Base-by-base conservation (phyloP, 2,888 invertebrate genomes). In the Drosophila bunnanda region DNA sequence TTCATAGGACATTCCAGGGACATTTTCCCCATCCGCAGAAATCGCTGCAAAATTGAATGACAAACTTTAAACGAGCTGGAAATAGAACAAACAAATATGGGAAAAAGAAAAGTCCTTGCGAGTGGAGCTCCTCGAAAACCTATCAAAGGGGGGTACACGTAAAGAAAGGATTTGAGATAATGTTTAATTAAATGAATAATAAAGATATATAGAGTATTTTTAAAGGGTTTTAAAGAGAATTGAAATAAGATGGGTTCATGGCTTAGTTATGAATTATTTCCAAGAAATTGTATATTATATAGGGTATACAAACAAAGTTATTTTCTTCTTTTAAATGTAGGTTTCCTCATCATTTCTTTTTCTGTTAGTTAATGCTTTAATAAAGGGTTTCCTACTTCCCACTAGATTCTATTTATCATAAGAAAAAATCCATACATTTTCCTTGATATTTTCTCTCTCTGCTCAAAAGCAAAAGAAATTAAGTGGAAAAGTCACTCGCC, bases 1-100 rank as follows among this genome's bases (percentile, higher is more conserved):
- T 84, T 81, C 60, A 81, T 69, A 36, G 61, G 48, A 38, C 73
- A 75, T 76, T 71, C 73, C 54, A 48, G 8, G 41, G 22, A 22
- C 41, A 12, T n/a, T 36, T 25, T 28, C 17, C 52, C 50, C 22
- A 22, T 2, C 50, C 50, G 6, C 50, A 22, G 50, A 15, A 52
- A 52, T 52, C 50, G 32, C 50, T 4, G 20, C 43, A 22, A 43
- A 55, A 34, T 43, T 44, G 15, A 48, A 39, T n/a, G 62, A 36
- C 36, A 52, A 71, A 53, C 50, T 71, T 56, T 38, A 62, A 71
- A 22, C 25, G 41, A 38, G 50, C 50, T 52, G 50, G 50, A 34
- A 52, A 34, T 52, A 52, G 50, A 52, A 15, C 34, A 52, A 52
- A 34, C 50, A 52, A 15, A 13, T 7, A 17, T 25, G 8, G 7